A percentile compares a stretch with the other conserved stretches of the same genome.
Conservation (phyloP, 2,888 invertebrate genomes). For the Clivina fossor region DNA sequence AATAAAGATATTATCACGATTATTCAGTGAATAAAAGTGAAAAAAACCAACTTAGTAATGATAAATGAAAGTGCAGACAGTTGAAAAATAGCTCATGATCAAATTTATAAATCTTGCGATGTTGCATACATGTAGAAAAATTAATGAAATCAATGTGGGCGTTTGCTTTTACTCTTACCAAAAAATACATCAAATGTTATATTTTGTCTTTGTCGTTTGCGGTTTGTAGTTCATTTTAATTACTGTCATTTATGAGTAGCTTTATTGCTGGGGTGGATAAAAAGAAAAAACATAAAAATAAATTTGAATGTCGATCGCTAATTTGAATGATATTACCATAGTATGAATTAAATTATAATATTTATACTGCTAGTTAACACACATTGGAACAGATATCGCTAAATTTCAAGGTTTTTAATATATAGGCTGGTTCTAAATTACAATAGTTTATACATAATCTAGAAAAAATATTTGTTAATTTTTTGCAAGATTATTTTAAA, state of each 20-base stretch:
- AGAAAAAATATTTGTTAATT: no score
- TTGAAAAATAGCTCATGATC: constrained; percentile 2
- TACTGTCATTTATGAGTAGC: constrained; percentile 8
- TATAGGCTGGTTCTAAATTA: constrained; percentile 5
- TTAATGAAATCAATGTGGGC: constrained; percentile 1
- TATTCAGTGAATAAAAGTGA: neutral
- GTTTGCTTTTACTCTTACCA: constrained; percentile 2
- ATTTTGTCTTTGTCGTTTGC: neutral
- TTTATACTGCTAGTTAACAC: constrained; percentile 16
- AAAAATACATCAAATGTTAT: neutral
- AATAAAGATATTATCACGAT: no score
- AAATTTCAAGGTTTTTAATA: constrained; percentile 16
- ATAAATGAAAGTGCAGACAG: neutral
- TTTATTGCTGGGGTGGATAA: constrained; percentile 17
- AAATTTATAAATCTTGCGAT: no score
- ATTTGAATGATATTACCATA: constrained; percentile 22
- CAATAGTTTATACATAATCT: no score
- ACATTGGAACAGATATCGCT: no score
- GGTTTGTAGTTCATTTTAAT: neutral
- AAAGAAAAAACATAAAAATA: constrained; percentile 8
- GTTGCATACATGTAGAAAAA: no score
- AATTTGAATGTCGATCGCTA: constrained; percentile 17
- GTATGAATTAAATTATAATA: constrained; percentile 26
- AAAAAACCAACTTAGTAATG: neutral
- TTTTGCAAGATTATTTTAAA: no score